Evolutionary conservation across 2,113 vertebrate genomes (phyloP), one percentile per base, ranked within the genome.

Genomic region (Microtus montanus): DNA sequence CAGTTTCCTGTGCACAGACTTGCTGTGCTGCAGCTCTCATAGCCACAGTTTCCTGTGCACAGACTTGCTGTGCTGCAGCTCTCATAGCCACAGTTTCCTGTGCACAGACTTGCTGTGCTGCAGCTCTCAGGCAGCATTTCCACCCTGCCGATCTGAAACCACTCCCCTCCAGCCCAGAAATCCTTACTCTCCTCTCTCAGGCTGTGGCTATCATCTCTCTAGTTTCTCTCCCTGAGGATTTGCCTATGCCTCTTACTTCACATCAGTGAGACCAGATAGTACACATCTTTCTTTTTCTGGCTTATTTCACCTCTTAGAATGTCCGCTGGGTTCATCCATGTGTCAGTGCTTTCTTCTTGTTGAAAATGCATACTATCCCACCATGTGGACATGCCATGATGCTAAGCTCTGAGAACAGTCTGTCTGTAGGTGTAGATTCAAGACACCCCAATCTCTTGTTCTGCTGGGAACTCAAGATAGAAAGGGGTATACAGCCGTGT

Each of bases 111-210:
- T 47, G 47, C 47, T 47, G 47, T 44, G 47, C 47, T 47, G 47
- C 7, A 47, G 47, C 47, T 66, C 68, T 66, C 75, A 44, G 80
- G 44, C 28, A 35, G 14, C 52, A 61, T 30, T 6, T 82, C 5
- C 47, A 30, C 33, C 35, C 73, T 38, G 30, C 26, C 4, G 24
- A 33, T 33, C 47, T 26, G 19, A 33, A 74, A 61, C 64, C 24
- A 49, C n/a, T 63, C 1, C 8, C n/a, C 24, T 20, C 20, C 28
- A 5, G 24, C 15, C 9, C 2, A 0, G 44, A 10, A 6, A 11
- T 38, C 26, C 66, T 49, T 7, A 24, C 30, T 5, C 6, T 30
- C 26, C 49, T 33, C n/a, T 20, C 58, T 38, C n/a, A 75, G 17
- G 4, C 15, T 49, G 54, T 88, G n/a, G 2, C 12, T 35, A 5